Conservation (phyloP, 2,797 vertebrate species). For the Gallinago nigripennis region DNA sequence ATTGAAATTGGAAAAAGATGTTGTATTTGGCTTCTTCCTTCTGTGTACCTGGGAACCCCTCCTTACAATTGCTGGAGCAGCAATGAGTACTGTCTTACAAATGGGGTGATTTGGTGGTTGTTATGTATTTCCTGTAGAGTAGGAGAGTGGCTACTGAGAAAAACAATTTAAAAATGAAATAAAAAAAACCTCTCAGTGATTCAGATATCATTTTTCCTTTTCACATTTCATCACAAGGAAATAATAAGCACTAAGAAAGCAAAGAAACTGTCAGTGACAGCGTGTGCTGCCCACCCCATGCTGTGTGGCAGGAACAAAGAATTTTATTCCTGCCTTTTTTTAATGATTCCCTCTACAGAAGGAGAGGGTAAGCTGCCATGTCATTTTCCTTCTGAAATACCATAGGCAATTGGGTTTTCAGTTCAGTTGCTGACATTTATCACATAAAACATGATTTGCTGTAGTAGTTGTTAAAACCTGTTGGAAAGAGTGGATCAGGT, state of each 20-base stretch:
- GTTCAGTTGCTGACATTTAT: constrained; percentile 30
- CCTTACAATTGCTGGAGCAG: not conserved
- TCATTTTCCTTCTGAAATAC: not conserved
- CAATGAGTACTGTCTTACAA: not conserved
- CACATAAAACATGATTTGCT: constrained; percentile 11
- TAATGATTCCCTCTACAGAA: constrained; percentile 10
- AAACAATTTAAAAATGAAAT: not conserved
- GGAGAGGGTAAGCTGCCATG: constrained; percentile 9
- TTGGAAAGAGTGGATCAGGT: not conserved
- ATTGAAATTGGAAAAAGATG: not conserved
- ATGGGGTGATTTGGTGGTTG: not conserved
- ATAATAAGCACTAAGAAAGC: constrained; percentile 3
- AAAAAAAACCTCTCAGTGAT: not conserved
- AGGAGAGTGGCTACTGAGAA: not conserved
- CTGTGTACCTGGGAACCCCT: not conserved
- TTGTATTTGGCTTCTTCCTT: not conserved
- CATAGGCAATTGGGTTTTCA: not conserved
- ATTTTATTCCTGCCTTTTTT: constrained; percentile 1
- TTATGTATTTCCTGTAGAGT: not conserved
- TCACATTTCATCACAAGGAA: not conserved
- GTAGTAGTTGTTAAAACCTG: not conserved
- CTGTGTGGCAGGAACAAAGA: constrained; percentile 33
- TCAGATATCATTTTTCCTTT: not conserved
- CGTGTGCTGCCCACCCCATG: not conserved
- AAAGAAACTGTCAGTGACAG: constrained; percentile 27